Conservation (phyloP, 2,797 vertebrate genomes). For the Diglossa cyanea region DNA sequence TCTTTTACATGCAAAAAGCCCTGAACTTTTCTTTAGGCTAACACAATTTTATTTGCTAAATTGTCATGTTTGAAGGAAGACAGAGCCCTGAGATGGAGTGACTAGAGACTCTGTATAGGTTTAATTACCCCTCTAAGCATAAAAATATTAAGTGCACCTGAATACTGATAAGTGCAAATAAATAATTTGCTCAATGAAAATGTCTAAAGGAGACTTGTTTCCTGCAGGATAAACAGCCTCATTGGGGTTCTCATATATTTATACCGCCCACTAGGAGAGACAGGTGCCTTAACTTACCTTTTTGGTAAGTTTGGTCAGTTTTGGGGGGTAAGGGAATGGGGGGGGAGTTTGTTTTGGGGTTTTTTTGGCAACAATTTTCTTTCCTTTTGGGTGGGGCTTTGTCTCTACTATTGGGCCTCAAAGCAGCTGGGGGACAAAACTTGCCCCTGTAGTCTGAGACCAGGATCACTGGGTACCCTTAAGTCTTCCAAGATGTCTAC, state of each 20-base stretch:
- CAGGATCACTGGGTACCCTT: background rate
- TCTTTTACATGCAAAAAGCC: background rate
- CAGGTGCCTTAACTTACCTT: background rate
- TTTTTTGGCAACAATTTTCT: background rate
- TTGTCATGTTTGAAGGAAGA: background rate
- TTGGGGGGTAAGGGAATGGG: accelerated
- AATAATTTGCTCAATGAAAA: slow-evolving; percentile 17
- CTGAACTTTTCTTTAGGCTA: background rate
- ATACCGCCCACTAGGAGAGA: background rate
- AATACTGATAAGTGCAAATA: slow-evolving; percentile 29
- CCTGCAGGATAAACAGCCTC: background rate
- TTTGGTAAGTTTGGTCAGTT: background rate
- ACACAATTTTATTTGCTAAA: background rate
- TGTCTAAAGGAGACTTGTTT: background rate
- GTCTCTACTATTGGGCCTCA: background rate
- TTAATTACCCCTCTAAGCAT: slow-evolving; percentile 34
- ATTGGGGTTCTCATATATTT: background rate
- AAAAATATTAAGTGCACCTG: background rate
- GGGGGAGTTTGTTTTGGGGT: accelerated
- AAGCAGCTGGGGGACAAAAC: background rate
- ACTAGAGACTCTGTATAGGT: background rate
- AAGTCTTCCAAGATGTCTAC: background rate
- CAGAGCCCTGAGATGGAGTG: background rate
- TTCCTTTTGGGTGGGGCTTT: background rate
- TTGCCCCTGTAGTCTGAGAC: background rate